Percentiles rank a stretch among this genome's conserved stretches.
These are phyloP conservation scores for Chrysina gloriosa DNA, from an alignment of 2,888 invertebrate genomes.

Conservation along the genomic window DNA sequence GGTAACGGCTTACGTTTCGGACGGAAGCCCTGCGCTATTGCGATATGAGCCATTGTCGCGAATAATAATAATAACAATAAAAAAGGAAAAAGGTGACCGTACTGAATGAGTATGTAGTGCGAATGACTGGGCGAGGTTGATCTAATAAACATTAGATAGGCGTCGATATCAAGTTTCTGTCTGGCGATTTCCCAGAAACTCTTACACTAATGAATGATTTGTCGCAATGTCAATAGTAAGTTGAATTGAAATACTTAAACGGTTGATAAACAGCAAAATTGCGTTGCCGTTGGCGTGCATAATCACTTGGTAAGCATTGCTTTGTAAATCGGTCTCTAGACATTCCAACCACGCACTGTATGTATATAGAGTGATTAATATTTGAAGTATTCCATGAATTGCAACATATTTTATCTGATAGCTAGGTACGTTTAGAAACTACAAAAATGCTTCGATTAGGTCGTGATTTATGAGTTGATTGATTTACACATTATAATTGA, in stretches of 20 bases:
- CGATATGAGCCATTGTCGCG: slow-evolving; percentile 28
- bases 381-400: no score
- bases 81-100: slow-evolving; percentile 1
- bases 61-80: slow-evolving; percentile 23
- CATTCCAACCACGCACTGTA: no score
- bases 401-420: no score
- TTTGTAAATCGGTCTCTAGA: no score
- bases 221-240: not conserved
- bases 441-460: no score
- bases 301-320: not conserved
- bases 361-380: no score
- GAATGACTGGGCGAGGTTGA: not conserved
- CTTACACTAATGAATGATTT: not conserved
- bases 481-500: no score
- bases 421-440: no score
- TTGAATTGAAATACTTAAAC: not conserved
- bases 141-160: not conserved
- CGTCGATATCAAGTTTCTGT: not conserved
- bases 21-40: slow-evolving; percentile 26
- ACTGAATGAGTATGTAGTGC: not conserved
- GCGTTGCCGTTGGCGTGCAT: not conserved
- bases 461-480: no score
- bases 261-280: not conserved
- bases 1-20: slow-evolving; percentile 16
- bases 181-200: not conserved